These are phyloP conservation scores for Cryptotermes secundus DNA, from an alignment of 1,140 invertebrate genomes.

Conservation along the genomic window DNA sequence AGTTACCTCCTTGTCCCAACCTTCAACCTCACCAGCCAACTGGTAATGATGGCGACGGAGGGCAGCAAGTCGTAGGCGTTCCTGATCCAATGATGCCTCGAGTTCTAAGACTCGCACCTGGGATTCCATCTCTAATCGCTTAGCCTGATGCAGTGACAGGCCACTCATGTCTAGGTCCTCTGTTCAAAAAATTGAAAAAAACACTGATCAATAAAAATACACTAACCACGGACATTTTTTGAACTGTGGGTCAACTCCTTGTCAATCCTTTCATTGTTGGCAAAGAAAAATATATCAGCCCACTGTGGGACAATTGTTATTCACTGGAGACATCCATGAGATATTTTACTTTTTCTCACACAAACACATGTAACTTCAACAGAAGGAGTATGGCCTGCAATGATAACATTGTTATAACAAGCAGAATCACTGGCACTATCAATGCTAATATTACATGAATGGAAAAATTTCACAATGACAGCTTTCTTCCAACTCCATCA, in stretches of 20 bases:
- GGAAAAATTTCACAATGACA: no score
- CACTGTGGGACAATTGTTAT: no score
- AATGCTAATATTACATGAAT: no score
- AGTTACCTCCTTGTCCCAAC: slow-evolving; percentile 21
- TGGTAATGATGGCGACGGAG: slow-evolving; percentile 92
- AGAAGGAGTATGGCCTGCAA: no score
- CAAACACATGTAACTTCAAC: no score
- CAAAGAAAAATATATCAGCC: no score
- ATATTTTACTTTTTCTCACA: no score
- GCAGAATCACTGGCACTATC: no score
- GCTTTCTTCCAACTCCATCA: no score
- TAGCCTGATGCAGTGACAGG: slow-evolving; percentile 89
- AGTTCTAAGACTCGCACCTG: slow-evolving; percentile 90
- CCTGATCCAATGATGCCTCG: slow-evolving; percentile 85
- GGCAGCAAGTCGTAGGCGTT: slow-evolving; percentile 78
- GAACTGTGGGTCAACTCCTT: neutral
- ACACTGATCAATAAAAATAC: neutral
- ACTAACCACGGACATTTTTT: neutral
- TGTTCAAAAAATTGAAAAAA: slow-evolving; percentile 47
- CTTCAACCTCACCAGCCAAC: slow-evolving; percentile 63
- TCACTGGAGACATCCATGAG: no score
- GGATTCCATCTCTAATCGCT: slow-evolving; percentile 93
- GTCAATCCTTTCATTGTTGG: no score
- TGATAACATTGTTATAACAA: no score
- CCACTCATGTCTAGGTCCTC: slow-evolving; percentile 88